These are phyloP conservation scores for Lordiphosa mommai DNA, from an alignment of 1,140 invertebrate genomes.

Conservation along the genomic window DNA sequence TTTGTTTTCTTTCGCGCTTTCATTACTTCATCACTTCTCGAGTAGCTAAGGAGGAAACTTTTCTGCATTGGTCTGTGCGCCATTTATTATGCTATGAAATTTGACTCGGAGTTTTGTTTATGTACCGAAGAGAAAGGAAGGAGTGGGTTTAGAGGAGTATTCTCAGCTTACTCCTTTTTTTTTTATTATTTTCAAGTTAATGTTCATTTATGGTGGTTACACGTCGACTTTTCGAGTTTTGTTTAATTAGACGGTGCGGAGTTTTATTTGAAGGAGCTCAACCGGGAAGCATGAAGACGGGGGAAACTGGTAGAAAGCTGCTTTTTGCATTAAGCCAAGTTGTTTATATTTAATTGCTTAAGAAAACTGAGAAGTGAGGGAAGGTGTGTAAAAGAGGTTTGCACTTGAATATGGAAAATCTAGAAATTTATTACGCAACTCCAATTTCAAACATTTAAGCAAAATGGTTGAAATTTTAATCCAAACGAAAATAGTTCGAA, in stretches of 20 bases:
- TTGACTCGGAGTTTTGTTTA: constrained; percentile 54
- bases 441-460: background rate
- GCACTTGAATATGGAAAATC: background rate
- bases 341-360: constrained; percentile 57
- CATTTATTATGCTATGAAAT: constrained; percentile 77
- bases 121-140: constrained; percentile 20
- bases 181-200: constrained; percentile 77
- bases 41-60: constrained; percentile 17
- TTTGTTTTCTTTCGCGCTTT: constrained; percentile 69
- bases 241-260: constrained; percentile 74
- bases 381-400: background rate
- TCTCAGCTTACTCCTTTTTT: constrained; percentile 46
- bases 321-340: constrained; percentile 34
- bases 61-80: constrained; percentile 48
- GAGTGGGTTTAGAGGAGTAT: constrained; percentile 8
- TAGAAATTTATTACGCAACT: background rate
- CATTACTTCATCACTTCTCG: constrained; percentile 66
- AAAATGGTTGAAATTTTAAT: too few relatives aligned
- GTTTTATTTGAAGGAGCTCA: constrained; percentile 49
- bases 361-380: background rate
- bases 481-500: too few relatives aligned
- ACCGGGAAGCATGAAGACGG: constrained; percentile 8
- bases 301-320: constrained; percentile 17
- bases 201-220: constrained; percentile 76
- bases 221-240: constrained; percentile 69